phyloP scores from a whole-genome alignment of 2,113 vertebrate genomes.

The Tichodroma muraria region DNA sequence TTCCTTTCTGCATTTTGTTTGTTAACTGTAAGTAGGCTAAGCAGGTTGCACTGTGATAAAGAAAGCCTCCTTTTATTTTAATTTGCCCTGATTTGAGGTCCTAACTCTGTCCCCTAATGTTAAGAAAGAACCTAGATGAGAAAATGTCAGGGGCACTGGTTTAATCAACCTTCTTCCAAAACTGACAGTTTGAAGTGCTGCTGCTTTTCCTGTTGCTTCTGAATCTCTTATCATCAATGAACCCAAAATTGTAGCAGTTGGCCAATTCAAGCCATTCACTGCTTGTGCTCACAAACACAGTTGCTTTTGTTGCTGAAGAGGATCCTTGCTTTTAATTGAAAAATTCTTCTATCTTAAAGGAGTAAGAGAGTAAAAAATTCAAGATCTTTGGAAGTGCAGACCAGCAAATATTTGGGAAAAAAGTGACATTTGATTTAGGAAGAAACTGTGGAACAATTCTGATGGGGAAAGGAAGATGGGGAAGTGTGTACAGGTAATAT shows the following conservation, averaged over 20 bases:
- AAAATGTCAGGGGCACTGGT: not conserved
- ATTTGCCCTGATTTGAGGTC: not conserved
- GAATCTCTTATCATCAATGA: not conserved
- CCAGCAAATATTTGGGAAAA: not conserved
- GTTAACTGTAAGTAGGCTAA: not conserved
- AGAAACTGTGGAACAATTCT: not conserved
- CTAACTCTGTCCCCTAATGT: not conserved
- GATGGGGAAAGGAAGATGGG: not conserved
- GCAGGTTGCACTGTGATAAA: not conserved
- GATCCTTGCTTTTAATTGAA: not conserved
- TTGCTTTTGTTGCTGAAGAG: not conserved
- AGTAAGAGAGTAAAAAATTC: not conserved
- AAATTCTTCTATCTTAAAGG: not conserved
- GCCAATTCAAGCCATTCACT: not conserved
- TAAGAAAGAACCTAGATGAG: not conserved
- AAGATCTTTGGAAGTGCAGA: not conserved
- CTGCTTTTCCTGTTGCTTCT: not conserved
- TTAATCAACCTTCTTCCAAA: not conserved
- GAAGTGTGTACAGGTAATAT: not conserved
- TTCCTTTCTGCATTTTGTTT: not conserved
- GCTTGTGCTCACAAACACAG: not conserved
- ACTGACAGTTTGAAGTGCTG: not conserved
- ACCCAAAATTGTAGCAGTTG: rapidly evolving
- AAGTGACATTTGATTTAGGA: not conserved
- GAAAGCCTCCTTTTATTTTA: not conserved